Evolutionary conservation across 2,888 invertebrate genomes (phyloP), one percentile per base, ranked within the genome.

Genomic region (Itoplectis maculator): DNA sequence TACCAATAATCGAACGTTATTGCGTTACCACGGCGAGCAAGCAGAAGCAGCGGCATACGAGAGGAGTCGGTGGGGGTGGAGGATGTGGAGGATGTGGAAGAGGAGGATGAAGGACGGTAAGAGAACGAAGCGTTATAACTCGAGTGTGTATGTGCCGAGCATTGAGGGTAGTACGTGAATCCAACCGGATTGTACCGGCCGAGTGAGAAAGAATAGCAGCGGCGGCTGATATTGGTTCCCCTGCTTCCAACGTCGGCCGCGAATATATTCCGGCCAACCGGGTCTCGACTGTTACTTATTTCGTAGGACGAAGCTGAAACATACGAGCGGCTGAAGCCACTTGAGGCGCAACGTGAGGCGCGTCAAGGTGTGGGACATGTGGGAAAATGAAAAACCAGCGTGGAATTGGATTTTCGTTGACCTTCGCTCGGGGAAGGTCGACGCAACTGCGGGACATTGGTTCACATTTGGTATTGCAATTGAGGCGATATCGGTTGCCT

Each of bases 1-100:
- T 89, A 88, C 89, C 90, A 89, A 91, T 91, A 90, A 91, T 91
- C 90, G 90, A 90, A 91, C 88, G 89, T 91, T 91, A 91, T 91
- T 90, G 90, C 90, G 89, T 91, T 91, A 88, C 89, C 85, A 73
- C 85, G 79, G 45, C 49, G 49, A 82, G 69, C 69, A 73, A 42
- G 51, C 66, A 37, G 63, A 45, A 66, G 61, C 61, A 66, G 54
- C 59, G 59, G 66, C 76, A 73, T 72, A n/a, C n/a, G n/a, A n/a
- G n/a, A n/a, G n/a, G n/a, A n/a, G n/a, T n/a, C n/a, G n/a, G n/a
- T n/a, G n/a, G n/a, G n/a, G n/a, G 29, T 29, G 29, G 3, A 5
- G 29, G 3, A 5, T 29, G 29, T 29, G 61, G 37, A 35, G 49
- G 61, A 40, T 20, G 56, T n/a, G n/a, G n/a, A n/a, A 35, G 29